Evolutionary conservation across 2,113 vertebrate genomes (phyloP), one percentile per base, ranked within the genome.

Genomic region (Acanthochromis polyacanthus): DNA sequence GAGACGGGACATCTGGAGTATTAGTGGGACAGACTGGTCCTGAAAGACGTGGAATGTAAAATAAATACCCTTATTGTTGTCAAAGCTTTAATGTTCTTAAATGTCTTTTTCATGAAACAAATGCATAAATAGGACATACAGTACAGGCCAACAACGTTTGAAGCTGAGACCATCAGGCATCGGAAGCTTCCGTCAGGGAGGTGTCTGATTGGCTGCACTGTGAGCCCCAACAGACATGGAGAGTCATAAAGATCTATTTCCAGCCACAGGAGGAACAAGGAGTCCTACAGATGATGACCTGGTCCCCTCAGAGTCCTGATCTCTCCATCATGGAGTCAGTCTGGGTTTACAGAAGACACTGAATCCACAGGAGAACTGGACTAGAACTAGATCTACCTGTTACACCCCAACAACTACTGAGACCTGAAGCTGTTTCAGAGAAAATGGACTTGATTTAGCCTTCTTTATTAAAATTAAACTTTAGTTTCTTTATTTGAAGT

Each of bases 241-340:
- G 48, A n/a, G 48, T 50, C 48, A 9, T 50, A n/a, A 19, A 50
- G 19, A 50, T 4, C 16, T 51, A 51, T 20, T 43, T 43, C 14
- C 40, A 43, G 40, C 40, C 40, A 43, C 40, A 43, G 40, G 40
- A 43, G 40, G 40, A 43, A 43, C 12, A 15, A 43, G 40, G 40
- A 43, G 40, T 43, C 12, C 12, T 43, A 12, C 14, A 43, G 40
- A 0, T 3, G 40, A 43, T 43, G 40, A 15, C 15, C 40, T 12
- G 12, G 40, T 4, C 40, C 40, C 40, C 12, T 4, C 40, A 43
- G 40, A 43, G 40, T 12, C 40, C 46, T 19, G 46, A 48, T 48
- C n/a, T 10, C 69, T 38, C 1, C 69, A 52, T 72, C 57, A 71
- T 19, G 22, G 20, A 51, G 69, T 60, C 57, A 40, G 57, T 51